phyloP scores from a whole-genome alignment of 2,797 vertebrate species.

The Rhabdophis nuchalis region DNA sequence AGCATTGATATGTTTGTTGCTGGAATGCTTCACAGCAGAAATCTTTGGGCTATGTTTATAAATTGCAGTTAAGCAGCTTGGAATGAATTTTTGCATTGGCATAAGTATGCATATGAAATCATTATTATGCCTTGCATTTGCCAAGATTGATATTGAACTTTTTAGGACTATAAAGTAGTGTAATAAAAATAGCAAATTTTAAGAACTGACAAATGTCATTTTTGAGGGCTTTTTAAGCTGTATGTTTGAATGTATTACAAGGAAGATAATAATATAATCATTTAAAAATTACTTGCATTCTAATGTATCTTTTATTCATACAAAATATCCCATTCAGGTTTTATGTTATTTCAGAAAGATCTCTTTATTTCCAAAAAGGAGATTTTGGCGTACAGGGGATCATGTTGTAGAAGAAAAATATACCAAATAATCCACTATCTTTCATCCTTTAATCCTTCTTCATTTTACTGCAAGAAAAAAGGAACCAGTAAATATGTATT shows the following conservation, averaged over 20 bases:
- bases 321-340: not conserved
- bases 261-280: not conserved
- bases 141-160: not conserved
- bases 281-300: not conserved
- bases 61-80: not conserved
- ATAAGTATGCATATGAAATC: not conserved
- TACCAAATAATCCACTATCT: not conserved
- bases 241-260: not conserved
- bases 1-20: not conserved
- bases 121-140: not conserved
- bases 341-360: not conserved
- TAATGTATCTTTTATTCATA: slow-evolving; percentile 1
- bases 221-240: not conserved
- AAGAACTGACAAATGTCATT: slow-evolving; percentile 12
- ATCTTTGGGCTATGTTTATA: not conserved
- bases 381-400: not conserved
- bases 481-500: not conserved
- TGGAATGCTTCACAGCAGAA: slow-evolving; percentile 11
- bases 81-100: not conserved
- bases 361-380: not conserved
- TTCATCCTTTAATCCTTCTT: slow-evolving; percentile 23
- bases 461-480: slow-evolving; percentile 6
- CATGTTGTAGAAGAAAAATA: not conserved
- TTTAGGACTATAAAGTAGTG: not conserved
- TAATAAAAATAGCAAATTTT: slow-evolving; percentile 8